Conservation (phyloP, 2,113 vertebrate genomes). For the Hypanus sabinus region DNA sequence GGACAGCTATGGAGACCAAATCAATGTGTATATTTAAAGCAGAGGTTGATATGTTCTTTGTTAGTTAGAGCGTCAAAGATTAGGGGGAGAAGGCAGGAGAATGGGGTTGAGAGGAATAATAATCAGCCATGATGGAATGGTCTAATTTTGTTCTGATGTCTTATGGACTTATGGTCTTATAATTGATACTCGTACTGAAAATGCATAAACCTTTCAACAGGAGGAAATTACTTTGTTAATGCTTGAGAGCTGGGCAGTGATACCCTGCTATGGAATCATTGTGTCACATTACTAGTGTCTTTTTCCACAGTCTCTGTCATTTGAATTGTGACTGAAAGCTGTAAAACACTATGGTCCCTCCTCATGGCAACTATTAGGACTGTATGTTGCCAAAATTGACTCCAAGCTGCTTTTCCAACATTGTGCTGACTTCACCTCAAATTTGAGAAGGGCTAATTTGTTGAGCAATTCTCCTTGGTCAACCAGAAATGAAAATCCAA, state of each 20-base stretch:
- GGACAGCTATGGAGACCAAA: too few species aligned
- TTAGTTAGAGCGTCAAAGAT: too few species aligned
- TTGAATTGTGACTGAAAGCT: neutral
- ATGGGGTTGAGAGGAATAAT: too few species aligned
- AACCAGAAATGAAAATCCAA: neutral
- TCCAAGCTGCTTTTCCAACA: neutral
- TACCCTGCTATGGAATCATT: neutral
- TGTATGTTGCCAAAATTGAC: neutral
- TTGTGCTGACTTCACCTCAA: neutral
- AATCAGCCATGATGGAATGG: too few species aligned
- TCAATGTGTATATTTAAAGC: too few species aligned
- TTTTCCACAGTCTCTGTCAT: neutral
- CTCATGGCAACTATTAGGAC: neutral
- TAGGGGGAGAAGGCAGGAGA: too few species aligned
- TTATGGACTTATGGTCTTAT: too few species aligned
- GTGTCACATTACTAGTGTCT: neutral
- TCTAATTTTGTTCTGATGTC: too few species aligned
- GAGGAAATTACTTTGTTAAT: neutral
- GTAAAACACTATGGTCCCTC: neutral
- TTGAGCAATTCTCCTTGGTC: neutral
- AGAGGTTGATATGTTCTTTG: too few species aligned
- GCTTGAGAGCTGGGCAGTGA: neutral
- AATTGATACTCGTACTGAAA: neutral
- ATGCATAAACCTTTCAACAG: neutral
- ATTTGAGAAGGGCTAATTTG: neutral